Base-by-base conservation (phyloP, 2,797 vertebrate genomes). In the Lerista edwardsae region DNA sequence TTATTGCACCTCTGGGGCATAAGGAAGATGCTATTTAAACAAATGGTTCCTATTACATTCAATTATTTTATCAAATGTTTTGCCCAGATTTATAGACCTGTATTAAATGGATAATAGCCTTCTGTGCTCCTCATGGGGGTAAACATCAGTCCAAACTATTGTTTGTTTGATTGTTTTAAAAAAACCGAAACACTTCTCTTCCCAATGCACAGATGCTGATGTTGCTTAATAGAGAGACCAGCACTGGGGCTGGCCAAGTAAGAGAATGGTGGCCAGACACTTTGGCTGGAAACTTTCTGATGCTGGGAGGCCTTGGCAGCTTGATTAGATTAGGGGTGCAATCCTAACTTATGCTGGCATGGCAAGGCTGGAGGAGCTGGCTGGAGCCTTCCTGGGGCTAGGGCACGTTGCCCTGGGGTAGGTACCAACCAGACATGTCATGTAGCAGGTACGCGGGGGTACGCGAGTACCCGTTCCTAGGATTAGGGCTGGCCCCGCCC, bases 21-120 rank as follows among this genome's bases (percentile, higher is more conserved):
- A 91, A 93, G 90, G 77, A 85, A 90, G 89, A 90, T 93, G 93
- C 93, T 95, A 93, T 94, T 94, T 94, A 93, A 95, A 94, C 94
- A 95, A 95, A 94, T 94, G 93, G 93, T 95, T 95, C 91, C 93
- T 94, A 95, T 95, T 95, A 94, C 92, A 92, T 94, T 92, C 93
- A 93, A 93, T 91, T 93, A 92, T 92, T 93, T 95, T 91, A 91
- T 93, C 93, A 77, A 93, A 94, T 90, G 89, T 88, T 92, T 91
- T 91, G 77, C 87, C 87, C 90, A 93, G 93, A 94, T 94, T 94
- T 94, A 93, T 93, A 91, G 91, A 92, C 88, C 90, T 90, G 93
- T 93, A 92, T 95, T 93, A 94, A 94, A 95, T 39, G 91, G 92
- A 92, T 90, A 91, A 94, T 95, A 94, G 94, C 93, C 92, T 94